Evolutionary conservation across 1,140 invertebrate genomes (phyloP), one percentile per base, ranked within the genome.

Genomic region (Pristionchus pacificus): DNA sequence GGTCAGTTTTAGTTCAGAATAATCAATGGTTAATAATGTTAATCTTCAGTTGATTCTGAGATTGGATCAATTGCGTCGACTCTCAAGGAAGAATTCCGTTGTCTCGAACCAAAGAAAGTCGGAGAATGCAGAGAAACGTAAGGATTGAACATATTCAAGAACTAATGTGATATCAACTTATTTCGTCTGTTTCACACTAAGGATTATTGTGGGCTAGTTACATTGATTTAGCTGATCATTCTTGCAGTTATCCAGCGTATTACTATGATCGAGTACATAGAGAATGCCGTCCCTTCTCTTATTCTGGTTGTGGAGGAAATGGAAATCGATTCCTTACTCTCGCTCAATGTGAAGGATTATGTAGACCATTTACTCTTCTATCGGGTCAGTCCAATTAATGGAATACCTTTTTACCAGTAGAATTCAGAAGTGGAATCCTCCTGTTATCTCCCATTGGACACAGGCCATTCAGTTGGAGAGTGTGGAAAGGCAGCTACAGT

Each of bases 281-380:
- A 10, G 29, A 38, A 1, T 81, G 80, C 60, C 70, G 78, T 27
- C 77, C 80, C 2, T 82, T 81, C 49, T 60, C 74, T 3, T 81
- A 80, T 68, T 75, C 80, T 14, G 80, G 80, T 31, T 81, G 80
- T 63, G 69, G 71, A 19, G 80, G 80, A 1, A 80, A 80, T 70
- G 76, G 65, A 24, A 81, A 81, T 60, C 68, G 80, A 14, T 81
- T 82, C 60, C 64, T 80, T 63, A 80, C 79, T 0, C 13, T 81
- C 19, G 33, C 60, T 13, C 79, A 80, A 66, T 80, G 79, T 65
- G 65, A 79, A 68, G 28, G 61, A 32, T 19, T 79, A 59, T 77
- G 78, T 64, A 76, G 32, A 13, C 60, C 63, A 0, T 74, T 73
- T 31, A 68, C 66, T 27, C 38, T 73, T 0, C 70, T 76, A 29